Percentiles rank a stretch among this genome's conserved stretches.
Evolutionary conservation across 2,113 vertebrate genomes (phyloP).

Genomic region (Dipodomys merriami): DNA sequence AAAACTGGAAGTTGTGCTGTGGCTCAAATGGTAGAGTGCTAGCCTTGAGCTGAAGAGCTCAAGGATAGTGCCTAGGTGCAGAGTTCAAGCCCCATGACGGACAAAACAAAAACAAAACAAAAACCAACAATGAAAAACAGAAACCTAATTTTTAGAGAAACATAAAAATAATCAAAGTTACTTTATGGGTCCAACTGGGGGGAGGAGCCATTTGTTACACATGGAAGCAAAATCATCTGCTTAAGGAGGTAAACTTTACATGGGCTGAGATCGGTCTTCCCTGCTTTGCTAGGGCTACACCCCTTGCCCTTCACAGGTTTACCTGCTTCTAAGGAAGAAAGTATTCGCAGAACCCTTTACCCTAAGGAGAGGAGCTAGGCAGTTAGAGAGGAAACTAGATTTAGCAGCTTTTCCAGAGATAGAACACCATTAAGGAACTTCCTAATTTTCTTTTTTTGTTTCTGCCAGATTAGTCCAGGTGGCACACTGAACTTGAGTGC

Average conservation of each 20-base stretch:
- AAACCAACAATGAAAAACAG: too few species aligned
- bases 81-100: too few species aligned
- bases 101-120: too few species aligned
- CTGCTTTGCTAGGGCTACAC: not conserved
- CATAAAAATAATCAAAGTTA: not conserved
- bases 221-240: not conserved
- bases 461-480: not conserved
- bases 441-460: not conserved
- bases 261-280: too few species aligned
- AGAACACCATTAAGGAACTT: too few species aligned
- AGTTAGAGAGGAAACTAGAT: not conserved
- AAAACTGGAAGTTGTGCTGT: too few species aligned
- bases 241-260: not conserved
- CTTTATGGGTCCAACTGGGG: not conserved
- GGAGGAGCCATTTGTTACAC: rapidly evolving
- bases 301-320: not conserved
- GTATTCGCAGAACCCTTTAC: rapidly evolving
- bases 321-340: not conserved
- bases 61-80: too few species aligned
- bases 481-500: not conserved
- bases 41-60: too few species aligned
- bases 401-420: not conserved
- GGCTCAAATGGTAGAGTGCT: too few species aligned
- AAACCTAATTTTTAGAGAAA: not conserved
- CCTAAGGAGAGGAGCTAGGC: not conserved